Conservation (phyloP, 1,140 invertebrate genomes). For the Dryas iulia region DNA sequence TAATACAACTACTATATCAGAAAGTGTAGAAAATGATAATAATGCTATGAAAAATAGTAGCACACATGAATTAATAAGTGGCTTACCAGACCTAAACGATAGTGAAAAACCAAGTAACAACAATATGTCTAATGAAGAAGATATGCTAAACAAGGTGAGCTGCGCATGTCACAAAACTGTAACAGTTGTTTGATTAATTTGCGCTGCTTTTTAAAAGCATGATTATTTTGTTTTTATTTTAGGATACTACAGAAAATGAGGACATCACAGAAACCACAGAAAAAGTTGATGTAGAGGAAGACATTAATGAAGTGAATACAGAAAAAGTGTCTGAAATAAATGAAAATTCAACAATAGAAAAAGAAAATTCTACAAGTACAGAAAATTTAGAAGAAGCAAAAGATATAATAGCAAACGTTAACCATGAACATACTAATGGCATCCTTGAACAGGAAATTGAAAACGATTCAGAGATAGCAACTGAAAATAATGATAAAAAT, state of each 20-base stretch:
- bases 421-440: constrained; percentile 16
- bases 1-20: constrained; percentile 62
- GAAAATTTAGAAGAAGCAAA: constrained; percentile 20
- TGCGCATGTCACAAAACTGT: constrained; percentile 49
- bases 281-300: constrained; percentile 24
- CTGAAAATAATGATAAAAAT: constrained; percentile 25
- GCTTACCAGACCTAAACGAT: constrained; percentile 70
- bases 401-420: constrained; percentile 5
- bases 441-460: constrained; percentile 27
- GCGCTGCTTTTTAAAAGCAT: constrained; percentile 71
- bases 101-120: constrained; percentile 47
- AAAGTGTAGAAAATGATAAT: constrained; percentile 52
- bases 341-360: constrained; percentile 19
- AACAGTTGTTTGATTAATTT: constrained; percentile 58
- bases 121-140: constrained; percentile 34
- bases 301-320: constrained; percentile 22
- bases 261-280: constrained; percentile 29
- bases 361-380: background rate
- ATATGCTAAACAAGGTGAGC: constrained; percentile 53
- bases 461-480: constrained; percentile 34
- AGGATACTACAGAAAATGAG: constrained; percentile 48
- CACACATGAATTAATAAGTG: constrained; percentile 68
- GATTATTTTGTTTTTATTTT: constrained; percentile 72
- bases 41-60: constrained; percentile 68
- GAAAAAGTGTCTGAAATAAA: background rate